Conservation (phyloP, 2,797 vertebrate species). For the Tenualosa thibaudeaui region DNA sequence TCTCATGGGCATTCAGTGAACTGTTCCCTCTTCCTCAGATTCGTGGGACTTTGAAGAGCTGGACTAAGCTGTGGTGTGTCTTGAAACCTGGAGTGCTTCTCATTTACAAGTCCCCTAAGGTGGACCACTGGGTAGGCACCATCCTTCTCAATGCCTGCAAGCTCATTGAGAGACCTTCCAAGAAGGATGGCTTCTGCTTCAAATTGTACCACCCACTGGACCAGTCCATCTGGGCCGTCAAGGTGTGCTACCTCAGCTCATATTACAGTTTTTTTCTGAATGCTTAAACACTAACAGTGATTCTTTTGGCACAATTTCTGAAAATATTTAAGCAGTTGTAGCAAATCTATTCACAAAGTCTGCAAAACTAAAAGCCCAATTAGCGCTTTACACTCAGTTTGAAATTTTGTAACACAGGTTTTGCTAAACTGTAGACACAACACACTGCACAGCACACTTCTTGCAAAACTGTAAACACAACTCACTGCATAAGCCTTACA, state of each 20-base stretch:
- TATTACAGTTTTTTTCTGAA: too few relatives aligned
- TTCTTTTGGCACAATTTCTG: too few relatives aligned
- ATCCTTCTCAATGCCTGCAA: constrained; percentile 92
- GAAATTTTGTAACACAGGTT: too few relatives aligned
- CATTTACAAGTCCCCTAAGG: constrained; percentile 91
- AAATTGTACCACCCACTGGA: constrained; percentile 97
- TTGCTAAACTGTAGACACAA: too few relatives aligned
- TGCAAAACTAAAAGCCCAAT: too few relatives aligned
- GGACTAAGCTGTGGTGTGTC: constrained; percentile 96
- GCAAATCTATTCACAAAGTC: too few relatives aligned
- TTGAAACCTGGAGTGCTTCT: constrained; percentile 92
- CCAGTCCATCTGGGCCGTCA: constrained; percentile 97
- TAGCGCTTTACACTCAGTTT: too few relatives aligned
- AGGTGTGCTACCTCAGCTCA: constrained; percentile 72
- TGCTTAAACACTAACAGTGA: too few relatives aligned
- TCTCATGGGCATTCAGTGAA: background rate
- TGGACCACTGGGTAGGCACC: constrained; percentile 96
- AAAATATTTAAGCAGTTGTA: too few relatives aligned
- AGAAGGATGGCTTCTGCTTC: constrained; percentile 99
- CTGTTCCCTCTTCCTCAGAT: constrained; percentile 73
- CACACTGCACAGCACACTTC: too few relatives aligned
- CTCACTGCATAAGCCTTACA: too few relatives aligned
- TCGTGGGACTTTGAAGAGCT: constrained; percentile 93
- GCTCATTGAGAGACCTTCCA: constrained; percentile 94
- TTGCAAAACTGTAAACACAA: too few relatives aligned